These are phyloP conservation scores for Eupithecia pulchellata DNA, from an alignment of 2,888 invertebrate species.

Conservation along the genomic window DNA sequence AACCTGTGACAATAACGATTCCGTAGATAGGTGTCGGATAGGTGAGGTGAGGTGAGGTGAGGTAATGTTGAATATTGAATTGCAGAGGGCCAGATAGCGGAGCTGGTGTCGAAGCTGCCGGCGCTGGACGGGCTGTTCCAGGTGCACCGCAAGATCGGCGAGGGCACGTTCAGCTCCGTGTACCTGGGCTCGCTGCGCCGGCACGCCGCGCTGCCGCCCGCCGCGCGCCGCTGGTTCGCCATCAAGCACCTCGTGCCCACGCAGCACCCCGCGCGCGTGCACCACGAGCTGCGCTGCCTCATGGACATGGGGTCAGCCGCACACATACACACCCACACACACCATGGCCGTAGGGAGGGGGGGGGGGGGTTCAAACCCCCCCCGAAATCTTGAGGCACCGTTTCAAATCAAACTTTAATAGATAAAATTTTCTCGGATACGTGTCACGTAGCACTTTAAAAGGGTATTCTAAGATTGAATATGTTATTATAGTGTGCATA, in stretches of 20 bases:
- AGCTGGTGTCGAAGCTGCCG: conserved; percentile 84
- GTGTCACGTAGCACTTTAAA: no score
- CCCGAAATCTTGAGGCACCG: no score
- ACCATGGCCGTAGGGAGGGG: no score
- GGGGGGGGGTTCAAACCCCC: no score
- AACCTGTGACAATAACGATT: no score
- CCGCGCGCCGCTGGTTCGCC: conserved; percentile 88
- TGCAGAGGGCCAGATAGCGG: conserved; percentile 71
- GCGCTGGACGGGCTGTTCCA: conserved; percentile 87
- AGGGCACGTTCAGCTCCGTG: conserved; percentile 95
- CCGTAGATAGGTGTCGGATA: no score
- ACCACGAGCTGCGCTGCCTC: conserved; percentile 92
- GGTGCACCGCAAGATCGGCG: conserved; percentile 90
- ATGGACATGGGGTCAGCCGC: conserved; percentile 88
- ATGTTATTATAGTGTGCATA: no score
- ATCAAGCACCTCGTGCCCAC: conserved; percentile 95
- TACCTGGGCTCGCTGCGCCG: conserved; percentile 89
- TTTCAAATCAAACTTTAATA: no score
- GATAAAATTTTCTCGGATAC: no score
- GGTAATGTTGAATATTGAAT: conserved; percentile 26
- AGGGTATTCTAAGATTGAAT: no score
- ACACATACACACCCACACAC: not conserved
- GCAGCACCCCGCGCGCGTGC: conserved; percentile 92
- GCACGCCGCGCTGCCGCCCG: conserved; percentile 64
- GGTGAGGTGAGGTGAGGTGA: no score